phyloP scores from a whole-genome alignment of 2,113 vertebrate species.

The Megaceryle torquata region DNA sequence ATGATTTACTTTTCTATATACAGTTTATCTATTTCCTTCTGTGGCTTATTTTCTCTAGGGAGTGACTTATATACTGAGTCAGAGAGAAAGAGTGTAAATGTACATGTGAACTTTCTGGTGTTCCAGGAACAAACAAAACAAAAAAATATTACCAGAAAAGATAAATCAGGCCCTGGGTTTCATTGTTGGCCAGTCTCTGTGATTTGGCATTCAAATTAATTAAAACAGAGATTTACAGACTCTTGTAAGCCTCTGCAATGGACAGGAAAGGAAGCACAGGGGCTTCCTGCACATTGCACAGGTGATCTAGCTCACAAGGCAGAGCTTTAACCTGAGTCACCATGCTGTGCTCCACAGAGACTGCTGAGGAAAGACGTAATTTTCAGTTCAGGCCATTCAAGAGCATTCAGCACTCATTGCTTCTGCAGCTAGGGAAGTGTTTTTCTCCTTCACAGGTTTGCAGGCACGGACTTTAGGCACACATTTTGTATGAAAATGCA shows the following conservation, averaged over 20 bases:
- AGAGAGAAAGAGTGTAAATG: not conserved
- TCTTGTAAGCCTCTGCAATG: not conserved
- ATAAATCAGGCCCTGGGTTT: not conserved
- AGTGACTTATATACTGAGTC: not conserved
- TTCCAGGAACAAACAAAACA: not conserved
- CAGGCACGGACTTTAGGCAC: not conserved
- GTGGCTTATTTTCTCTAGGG: not conserved
- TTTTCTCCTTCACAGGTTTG: not conserved
- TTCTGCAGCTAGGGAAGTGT: not conserved
- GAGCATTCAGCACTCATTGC: rapidly evolving
- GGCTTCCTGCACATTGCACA: not conserved
- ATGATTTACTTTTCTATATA: not conserved
- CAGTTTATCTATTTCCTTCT: not conserved
- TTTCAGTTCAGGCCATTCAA: not conserved
- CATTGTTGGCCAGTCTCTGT: not conserved
- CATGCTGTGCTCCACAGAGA: not conserved
- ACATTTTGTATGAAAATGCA: not conserved
- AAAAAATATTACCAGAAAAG: not conserved
- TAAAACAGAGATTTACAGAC: not conserved
- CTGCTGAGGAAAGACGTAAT: not conserved
- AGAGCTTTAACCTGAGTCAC: not conserved
- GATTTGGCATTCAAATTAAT: not conserved
- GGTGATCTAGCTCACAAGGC: not conserved
- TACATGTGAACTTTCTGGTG: not conserved
- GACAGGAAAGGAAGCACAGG: not conserved